Evolutionary conservation across 2,888 invertebrate genomes (phyloP).

Genomic region (Drosophila nigritarsus): DNA sequence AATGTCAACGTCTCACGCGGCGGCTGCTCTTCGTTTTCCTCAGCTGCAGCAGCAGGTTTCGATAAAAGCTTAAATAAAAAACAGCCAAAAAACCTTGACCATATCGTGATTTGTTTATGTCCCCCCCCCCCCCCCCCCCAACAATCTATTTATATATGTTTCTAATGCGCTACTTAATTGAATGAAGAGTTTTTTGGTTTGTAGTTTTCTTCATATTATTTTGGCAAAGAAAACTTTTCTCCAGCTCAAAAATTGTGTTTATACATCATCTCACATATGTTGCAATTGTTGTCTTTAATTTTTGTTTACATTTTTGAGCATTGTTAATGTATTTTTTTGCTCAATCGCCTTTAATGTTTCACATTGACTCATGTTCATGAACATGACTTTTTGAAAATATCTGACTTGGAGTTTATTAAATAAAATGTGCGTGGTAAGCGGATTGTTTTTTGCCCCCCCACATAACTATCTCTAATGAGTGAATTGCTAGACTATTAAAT

Average conservation of each 20-base stretch:
- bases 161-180: slow-evolving; percentile 39
- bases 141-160: slow-evolving; percentile 38
- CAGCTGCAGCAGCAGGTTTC: slow-evolving; percentile 71
- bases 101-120: slow-evolving; percentile 57
- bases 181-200: slow-evolving; percentile 15
- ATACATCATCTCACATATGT: slow-evolving; percentile 8
- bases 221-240: slow-evolving; percentile 32
- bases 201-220: slow-evolving; percentile 2
- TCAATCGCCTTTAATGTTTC: slow-evolving; percentile 35
- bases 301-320: slow-evolving; percentile 9
- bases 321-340: slow-evolving; percentile 30
- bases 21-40: slow-evolving; percentile 44
- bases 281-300: slow-evolving; percentile 5
- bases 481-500: not conserved
- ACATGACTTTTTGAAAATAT: slow-evolving; percentile 64
- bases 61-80: slow-evolving; percentile 11
- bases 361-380: slow-evolving; percentile 54
- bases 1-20: slow-evolving; percentile 56
- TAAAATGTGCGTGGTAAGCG: slow-evolving; percentile 46
- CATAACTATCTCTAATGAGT: slow-evolving; percentile 15
- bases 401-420: slow-evolving; percentile 28
- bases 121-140: not conserved
- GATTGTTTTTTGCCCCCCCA: slow-evolving; percentile 12
- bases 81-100: slow-evolving; percentile 69
- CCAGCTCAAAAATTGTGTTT: slow-evolving; percentile 5